phyloP scores from a whole-genome alignment of 64 coral and sea anemone genomes.

The Catalaphyllia jardinei region DNA sequence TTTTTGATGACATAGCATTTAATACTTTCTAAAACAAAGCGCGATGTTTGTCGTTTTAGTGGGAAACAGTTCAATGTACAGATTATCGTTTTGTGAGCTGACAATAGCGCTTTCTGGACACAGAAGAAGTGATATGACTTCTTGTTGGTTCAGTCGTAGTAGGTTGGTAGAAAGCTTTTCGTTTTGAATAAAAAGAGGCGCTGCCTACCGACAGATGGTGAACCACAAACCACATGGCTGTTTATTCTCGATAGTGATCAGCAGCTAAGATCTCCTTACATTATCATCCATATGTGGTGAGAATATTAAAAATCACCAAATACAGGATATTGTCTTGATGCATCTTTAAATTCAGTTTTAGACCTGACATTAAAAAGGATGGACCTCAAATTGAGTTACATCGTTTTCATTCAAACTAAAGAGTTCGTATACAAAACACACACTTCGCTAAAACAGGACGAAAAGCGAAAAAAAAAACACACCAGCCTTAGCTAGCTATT shows the following conservation, averaged over 20 bases:
- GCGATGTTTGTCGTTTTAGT: background rate
- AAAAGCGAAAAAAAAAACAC: too few species aligned
- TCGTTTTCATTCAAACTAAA: too few species aligned
- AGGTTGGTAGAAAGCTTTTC: background rate
- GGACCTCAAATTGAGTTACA: too few species aligned
- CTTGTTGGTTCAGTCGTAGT: background rate
- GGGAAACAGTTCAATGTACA: background rate
- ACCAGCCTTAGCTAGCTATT: too few species aligned
- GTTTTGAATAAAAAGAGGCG: constrained; percentile 25
- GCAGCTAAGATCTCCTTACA: background rate
- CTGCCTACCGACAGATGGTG: background rate
- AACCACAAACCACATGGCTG: constrained; percentile 23
- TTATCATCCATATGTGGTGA: too few species aligned
- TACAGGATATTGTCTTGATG: too few species aligned
- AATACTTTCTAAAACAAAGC: background rate
- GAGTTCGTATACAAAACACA: too few species aligned
- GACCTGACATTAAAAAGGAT: too few species aligned
- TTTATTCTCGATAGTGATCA: background rate
- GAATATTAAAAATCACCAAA: too few species aligned
- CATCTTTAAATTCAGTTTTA: too few species aligned
- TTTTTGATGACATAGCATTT: background rate
- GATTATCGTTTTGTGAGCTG: background rate
- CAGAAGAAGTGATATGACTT: background rate
- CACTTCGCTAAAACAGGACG: too few species aligned
- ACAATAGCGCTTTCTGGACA: background rate